Evolutionary conservation across 2,113 vertebrate species (phyloP).

Genomic region (Rhineura floridana): DNA sequence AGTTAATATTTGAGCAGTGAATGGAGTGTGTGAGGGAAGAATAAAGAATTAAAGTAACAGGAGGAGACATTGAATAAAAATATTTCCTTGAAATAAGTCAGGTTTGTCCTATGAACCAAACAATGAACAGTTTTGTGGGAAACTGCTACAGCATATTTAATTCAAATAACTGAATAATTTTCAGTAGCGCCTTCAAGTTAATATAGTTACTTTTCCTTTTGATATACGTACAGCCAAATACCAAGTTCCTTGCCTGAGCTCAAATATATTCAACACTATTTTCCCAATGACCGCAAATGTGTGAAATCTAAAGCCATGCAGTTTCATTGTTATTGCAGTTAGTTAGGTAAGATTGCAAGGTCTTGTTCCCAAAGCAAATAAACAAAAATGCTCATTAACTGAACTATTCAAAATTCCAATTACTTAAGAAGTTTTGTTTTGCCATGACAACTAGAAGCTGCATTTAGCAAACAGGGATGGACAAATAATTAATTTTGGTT

Average conservation of each 20-base stretch:
- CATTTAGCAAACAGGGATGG: neutral
- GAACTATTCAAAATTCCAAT: slow-evolving; percentile 1
- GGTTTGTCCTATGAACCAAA: neutral
- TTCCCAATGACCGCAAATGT: slow-evolving; percentile 1
- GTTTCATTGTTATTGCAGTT: neutral
- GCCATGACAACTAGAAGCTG: neutral
- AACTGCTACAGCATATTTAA: neutral
- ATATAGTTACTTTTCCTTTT: slow-evolving; percentile 4
- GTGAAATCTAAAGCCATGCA: slow-evolving; percentile 3
- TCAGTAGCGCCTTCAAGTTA: neutral
- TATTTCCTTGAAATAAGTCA: slow-evolving; percentile 1
- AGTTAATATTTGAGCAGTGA: neutral
- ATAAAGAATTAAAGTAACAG: neutral
- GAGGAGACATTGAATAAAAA: neutral
- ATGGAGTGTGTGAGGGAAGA: neutral
- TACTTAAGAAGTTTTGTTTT: neutral
- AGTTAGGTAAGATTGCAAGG: fast-evolving
- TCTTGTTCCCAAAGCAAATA: neutral
- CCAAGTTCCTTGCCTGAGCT: slow-evolving; percentile 1
- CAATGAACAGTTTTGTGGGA: slow-evolving; percentile 6
- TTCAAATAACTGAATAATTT: slow-evolving; percentile 4
- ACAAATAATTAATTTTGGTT: too few species aligned
- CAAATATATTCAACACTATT: neutral
- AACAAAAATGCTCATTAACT: neutral
- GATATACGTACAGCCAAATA: neutral